Conservation (phyloP, 2,888 invertebrate species). For the Hololepta plana region DNA sequence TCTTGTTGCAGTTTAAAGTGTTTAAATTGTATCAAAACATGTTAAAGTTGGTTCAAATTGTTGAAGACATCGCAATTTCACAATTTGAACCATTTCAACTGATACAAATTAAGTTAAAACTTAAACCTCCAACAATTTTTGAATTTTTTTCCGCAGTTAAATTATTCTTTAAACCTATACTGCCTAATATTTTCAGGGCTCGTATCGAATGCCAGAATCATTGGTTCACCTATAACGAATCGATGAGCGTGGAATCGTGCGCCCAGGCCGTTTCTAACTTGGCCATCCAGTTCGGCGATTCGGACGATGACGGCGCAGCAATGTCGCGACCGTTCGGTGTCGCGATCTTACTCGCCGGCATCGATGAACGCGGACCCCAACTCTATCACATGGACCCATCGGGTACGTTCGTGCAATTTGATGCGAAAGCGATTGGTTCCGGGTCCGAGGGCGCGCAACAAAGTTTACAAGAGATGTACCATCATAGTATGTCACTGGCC, state of each 20-base stretch:
- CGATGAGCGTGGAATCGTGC: slow-evolving; percentile 92
- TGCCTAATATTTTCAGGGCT: slow-evolving; percentile 37
- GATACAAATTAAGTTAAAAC: too few relatives aligned
- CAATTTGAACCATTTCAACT: too few relatives aligned
- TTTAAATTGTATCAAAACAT: too few relatives aligned
- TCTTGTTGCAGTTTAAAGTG: too few relatives aligned
- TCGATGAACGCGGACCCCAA: slow-evolving; percentile 87
- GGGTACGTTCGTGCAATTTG: slow-evolving; percentile 94
- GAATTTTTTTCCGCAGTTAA: too few relatives aligned
- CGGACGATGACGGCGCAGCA: slow-evolving; percentile 84
- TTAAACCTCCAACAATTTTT: too few relatives aligned
- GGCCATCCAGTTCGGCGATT: slow-evolving; percentile 98
- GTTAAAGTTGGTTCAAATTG: too few relatives aligned
- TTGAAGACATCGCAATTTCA: too few relatives aligned
- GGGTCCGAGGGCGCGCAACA: slow-evolving; percentile 99
- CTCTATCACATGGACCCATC: slow-evolving; percentile 98
- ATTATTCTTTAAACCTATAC: too few relatives aligned
- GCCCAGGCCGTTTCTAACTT: slow-evolving; percentile 97
- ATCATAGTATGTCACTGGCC: slow-evolving; percentile 77
- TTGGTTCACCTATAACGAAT: slow-evolving; percentile 95
- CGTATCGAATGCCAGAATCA: slow-evolving; percentile 95
- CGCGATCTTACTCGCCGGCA: slow-evolving; percentile 90
- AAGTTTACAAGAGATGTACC: slow-evolving; percentile 56
- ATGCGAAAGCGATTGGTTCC: slow-evolving; percentile 98
- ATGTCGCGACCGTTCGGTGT: slow-evolving; percentile 99